Evolutionary conservation across 2,797 vertebrate genomes (phyloP).

Genomic region (Bufotes viridis): DNA sequence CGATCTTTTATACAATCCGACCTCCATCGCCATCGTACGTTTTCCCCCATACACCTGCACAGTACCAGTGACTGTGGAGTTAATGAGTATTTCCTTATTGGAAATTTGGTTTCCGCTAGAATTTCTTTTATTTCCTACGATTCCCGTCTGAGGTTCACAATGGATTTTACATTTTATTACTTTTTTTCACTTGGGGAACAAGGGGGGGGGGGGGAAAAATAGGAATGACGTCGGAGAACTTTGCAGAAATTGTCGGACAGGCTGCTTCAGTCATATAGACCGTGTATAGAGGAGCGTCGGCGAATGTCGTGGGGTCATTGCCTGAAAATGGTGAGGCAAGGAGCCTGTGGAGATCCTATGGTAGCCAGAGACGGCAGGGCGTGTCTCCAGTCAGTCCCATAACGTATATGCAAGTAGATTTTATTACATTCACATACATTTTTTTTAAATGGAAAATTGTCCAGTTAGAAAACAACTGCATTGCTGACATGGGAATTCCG

Average conservation of each 20-base stretch:
- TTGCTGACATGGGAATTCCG: neutral
- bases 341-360: neutral
- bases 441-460: too few relatives aligned
- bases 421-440: too few relatives aligned
- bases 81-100: neutral
- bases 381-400: neutral
- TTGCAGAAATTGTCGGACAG: neutral
- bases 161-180: neutral
- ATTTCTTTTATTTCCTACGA: neutral
- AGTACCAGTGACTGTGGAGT: neutral
- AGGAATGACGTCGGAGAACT: neutral
- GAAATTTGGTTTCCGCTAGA: neutral
- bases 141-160: neutral
- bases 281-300: neutral
- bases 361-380: neutral
- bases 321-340: neutral
- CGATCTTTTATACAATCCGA: neutral
- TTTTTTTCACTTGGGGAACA: conserved; percentile 10
- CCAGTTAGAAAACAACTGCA: too few relatives aligned
- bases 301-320: neutral
- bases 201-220: neutral
- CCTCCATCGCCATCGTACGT: neutral
- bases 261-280: neutral
- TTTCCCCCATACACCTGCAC: neutral
- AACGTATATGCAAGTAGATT: too few relatives aligned